Evolutionary conservation across 2,888 invertebrate genomes (phyloP), one percentile per base, ranked within the genome.

Genomic region (Thereva unica): DNA sequence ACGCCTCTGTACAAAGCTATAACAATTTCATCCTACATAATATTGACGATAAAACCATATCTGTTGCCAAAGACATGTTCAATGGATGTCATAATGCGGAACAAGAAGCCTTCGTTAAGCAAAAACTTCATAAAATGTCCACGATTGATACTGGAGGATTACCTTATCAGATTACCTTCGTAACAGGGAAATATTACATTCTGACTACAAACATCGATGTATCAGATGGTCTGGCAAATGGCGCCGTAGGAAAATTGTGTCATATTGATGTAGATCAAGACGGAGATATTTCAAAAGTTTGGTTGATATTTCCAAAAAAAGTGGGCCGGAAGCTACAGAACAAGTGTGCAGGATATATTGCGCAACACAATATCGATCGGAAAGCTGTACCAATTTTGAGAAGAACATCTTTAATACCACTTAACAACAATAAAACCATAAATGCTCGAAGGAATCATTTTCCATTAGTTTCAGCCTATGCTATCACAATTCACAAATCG

Each of bases 201-300:
- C 72, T 73, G 8, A 72, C 72, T 41, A 71, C 71, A 34, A 74
- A 73, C 57, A 73, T 73, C 5, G 71, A 73, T 47, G 73, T 74
- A 0, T 5, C 64, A 34, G 73, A 75, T 70, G 74, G 74, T 5
- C 67, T 75, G 52, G 72, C 70, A 4, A 75, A 75, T 71, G 72
- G 73, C 34, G 71, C 73, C 35, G 68, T 72, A 45, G 74, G 73
- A 10, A 70, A 68, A 65, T 68, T 74, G 49, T 37, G 65, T 38
- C 70, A 70, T 66, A 56, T 74, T 7, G 72, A 73, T 57, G 5
- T 41, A 37, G 47, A 69, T 65, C 67, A 69, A 35, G 59, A 52
- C 9, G 12, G 34, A 8, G 42, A 41, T 1, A 42, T 64, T 35
- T 47, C 5, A 4, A 4, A 49, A 38, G 5, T 66, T 42, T 66